Evolutionary conservation across 2,113 vertebrate species (phyloP).

Genomic region (Thamnophis sirtalis): DNA sequence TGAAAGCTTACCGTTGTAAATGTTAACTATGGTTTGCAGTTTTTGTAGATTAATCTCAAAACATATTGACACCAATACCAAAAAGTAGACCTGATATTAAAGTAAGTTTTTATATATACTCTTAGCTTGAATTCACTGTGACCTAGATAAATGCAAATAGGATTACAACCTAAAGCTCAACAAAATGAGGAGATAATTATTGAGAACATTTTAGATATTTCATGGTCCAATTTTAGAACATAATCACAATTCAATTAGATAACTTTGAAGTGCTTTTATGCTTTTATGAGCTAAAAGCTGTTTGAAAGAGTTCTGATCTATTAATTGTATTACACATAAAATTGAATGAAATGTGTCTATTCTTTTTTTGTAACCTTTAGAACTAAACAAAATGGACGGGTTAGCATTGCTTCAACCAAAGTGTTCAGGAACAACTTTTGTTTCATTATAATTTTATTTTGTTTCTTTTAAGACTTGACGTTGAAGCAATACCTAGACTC

Average conservation of each 20-base stretch:
- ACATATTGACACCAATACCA: not conserved
- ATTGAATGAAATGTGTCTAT: slow-evolving; percentile 55
- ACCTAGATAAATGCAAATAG: not conserved
- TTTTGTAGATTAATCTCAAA: not conserved
- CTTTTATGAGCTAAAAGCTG: slow-evolving; percentile 64
- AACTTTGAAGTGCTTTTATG: slow-evolving; percentile 67
- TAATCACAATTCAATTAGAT: slow-evolving; percentile 57
- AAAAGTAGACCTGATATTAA: not conserved
- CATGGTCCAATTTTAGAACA: slow-evolving; percentile 16
- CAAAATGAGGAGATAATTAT: not conserved
- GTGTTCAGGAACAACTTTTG: not conserved
- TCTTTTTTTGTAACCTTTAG: slow-evolving; percentile 30
- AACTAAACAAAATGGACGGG: slow-evolving; percentile 34
- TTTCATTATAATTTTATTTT: not conserved
- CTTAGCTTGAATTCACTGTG: not conserved
- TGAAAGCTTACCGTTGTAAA: not conserved
- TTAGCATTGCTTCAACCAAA: slow-evolving; percentile 29
- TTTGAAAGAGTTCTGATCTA: slow-evolving; percentile 45
- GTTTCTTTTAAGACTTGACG: not conserved
- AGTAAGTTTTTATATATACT: not conserved
- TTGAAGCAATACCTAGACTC: not conserved
- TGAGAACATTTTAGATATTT: not conserved
- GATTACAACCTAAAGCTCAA: not conserved
- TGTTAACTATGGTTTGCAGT: not conserved
- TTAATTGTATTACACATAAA: slow-evolving; percentile 54